Base-by-base conservation (phyloP, 2,113 vertebrate genomes). In the Pituophis catenifer region DNA sequence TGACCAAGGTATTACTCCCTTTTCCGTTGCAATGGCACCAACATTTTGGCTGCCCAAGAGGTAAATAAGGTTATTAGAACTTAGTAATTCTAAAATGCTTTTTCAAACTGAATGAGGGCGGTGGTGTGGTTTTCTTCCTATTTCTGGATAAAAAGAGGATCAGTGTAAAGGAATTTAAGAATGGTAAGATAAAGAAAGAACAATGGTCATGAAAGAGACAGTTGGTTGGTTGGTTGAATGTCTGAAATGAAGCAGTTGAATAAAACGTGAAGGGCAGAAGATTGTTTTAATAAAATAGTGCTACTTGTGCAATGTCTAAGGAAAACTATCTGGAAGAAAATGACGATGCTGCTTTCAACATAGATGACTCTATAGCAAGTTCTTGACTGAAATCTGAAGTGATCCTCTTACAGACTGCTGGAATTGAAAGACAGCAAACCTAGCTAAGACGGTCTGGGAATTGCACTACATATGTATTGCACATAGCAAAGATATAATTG, bases 1-100 rank as follows among this genome's bases (percentile, higher is more conserved):
- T 95, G 93, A 92, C 94, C 93, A 91, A 94, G 93, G 95, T 95
- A 95, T 97, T 92, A 96, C 97, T 96, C 96, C 57, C 55, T 29
- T 86, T 59, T 91, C 94, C 58, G 4, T 95, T 95, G 90, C 57
- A 92, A 95, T 94, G 95, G 93, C 92, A 91, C 81, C 90, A 95
- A 95, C 89, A 93, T 96, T 62, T 90, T 94, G 91, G 91, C 93
- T 95, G 53, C 91, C 90, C 88, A 90, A 94, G 90, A 94, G 94
- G 65, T n/a, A 12, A 81, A 44, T 81, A 44, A 81, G 75, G 3
- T 1, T 1, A 81, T 44, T 81, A 44, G 75, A 44, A 81, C 8
- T 81, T 81, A 15, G 1, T 88, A 50, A 87, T 93, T 95, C 62
- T 89, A 94, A 96, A 94, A 92, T 44, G 86, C 91, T 93, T 97